Base-by-base conservation (phyloP, 2,888 invertebrate genomes). In the Dexiosoma caninum region DNA sequence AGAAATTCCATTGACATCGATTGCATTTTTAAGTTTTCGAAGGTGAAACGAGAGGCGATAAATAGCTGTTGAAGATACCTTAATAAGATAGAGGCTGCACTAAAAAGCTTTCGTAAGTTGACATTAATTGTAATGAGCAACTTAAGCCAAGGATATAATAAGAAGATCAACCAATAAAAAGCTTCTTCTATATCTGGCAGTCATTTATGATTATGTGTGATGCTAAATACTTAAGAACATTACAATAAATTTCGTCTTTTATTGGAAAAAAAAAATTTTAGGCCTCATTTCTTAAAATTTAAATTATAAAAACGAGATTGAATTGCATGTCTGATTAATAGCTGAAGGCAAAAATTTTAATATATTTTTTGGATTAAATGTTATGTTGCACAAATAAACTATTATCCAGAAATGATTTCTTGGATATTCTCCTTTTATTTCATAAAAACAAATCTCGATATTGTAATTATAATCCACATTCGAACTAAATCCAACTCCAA, bases 1-100 rank as follows among this genome's bases (percentile, higher is more conserved):
- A 64, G 12, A 64, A 77, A 62, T 64, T 46, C 10, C 21, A 64
- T 57, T 70, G 64, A 37, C 30, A 70, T 32, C 19, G 55, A 77
- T 62, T 14, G 10, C 19, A 37, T 16, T 57, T 74, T 32, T 49
- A 10, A 40, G 23, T 44, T 27, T 14, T 35, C 8, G 10, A 19
- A 44, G 35, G 16, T 42, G 55, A 9, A 42, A 12, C 9, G 16
- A 49, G 4, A 30, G 1, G 27, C 30, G 12, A 5, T 10, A 30
- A 23, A 46, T 23, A 4, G 10, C 3, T 23, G 12, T 27, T 23
- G 42, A 14, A 44, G 21, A 44, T 44, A 30, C 14, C 7, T 46
- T 8, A 16, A 27, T 37, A 37, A 19, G 21, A 49, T 16, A 35
- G 30, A 42, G 51, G 14, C 4, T 14, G 51, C 9, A 27, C 27